phyloP scores from a whole-genome alignment of 2,113 vertebrate species.

The Microcebus ravelobensis region DNA sequence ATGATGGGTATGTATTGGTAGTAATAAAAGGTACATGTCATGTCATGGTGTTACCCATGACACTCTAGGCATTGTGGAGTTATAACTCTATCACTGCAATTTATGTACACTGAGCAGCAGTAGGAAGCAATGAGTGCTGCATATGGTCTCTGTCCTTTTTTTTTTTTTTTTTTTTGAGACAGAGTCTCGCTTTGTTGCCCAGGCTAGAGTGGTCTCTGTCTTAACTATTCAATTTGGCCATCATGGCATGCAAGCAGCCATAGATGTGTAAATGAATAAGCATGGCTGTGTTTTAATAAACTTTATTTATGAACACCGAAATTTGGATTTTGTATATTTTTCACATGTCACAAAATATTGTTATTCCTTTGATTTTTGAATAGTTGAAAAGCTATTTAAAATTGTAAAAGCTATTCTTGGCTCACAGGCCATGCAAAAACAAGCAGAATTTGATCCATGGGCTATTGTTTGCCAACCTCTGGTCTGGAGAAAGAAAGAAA shows the following conservation, averaged over 20 bases:
- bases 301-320: background rate
- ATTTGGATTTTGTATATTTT: constrained; percentile 1
- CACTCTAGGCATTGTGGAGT: background rate
- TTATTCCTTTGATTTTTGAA: background rate
- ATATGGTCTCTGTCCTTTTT: background rate
- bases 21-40: background rate
- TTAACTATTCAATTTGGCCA: background rate
- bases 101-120: background rate
- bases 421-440: background rate
- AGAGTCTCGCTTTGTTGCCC: too few species aligned
- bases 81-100: background rate
- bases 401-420: background rate
- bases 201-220: background rate
- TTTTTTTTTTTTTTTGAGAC: too few species aligned
- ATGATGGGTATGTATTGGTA: background rate
- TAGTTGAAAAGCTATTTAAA: background rate
- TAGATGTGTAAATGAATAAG: background rate
- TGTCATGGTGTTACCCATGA: background rate
- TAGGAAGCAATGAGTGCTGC: background rate
- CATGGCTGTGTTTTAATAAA: background rate
- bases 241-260: background rate
- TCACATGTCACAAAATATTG: background rate
- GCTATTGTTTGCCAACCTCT: background rate
- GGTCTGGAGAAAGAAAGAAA: background rate
- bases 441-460: background rate